Evolutionary conservation across 1,140 invertebrate genomes (phyloP).

Genomic region (Scaptomyza pallida): DNA sequence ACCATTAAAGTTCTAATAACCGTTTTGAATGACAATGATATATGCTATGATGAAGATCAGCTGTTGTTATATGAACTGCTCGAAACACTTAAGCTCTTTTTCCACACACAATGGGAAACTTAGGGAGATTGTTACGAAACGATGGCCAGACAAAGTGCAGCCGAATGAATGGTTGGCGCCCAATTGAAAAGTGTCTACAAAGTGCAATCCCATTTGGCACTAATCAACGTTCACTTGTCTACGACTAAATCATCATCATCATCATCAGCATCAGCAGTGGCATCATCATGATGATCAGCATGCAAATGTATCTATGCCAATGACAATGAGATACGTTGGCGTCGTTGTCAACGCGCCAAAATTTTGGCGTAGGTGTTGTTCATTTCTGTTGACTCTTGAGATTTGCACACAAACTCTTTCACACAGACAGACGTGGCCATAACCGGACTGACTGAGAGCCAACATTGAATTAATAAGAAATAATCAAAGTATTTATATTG

Average conservation of each 20-base stretch:
- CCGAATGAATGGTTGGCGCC: slow-evolving; percentile 29
- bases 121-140: slow-evolving; percentile 19
- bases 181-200: slow-evolving; percentile 48
- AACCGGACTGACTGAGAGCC: slow-evolving; percentile 15
- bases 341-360: slow-evolving; percentile 34
- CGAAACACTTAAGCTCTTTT: slow-evolving; percentile 1
- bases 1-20: too few relatives aligned
- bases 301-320: slow-evolving; percentile 37
- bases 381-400: not conserved
- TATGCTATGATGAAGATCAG: slow-evolving; percentile 1
- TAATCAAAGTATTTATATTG: slow-evolving; percentile 19
- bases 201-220: slow-evolving; percentile 60
- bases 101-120: slow-evolving; percentile 11
- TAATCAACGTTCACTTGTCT: slow-evolving; percentile 53
- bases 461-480: slow-evolving; percentile 29
- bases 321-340: slow-evolving; percentile 58
- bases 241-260: slow-evolving; percentile 34
- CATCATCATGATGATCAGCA: slow-evolving; percentile 23
- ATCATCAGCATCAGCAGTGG: slow-evolving; percentile 25
- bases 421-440: not conserved
- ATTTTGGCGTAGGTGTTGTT: slow-evolving; percentile 39
- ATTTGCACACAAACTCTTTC: slow-evolving; percentile 1
- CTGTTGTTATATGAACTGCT: not conserved
- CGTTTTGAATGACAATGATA: too few relatives aligned
- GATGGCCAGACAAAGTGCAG: slow-evolving; percentile 10